Conservation (phyloP, 2,113 vertebrate species). For the Heloderma charlesbogerti region DNA sequence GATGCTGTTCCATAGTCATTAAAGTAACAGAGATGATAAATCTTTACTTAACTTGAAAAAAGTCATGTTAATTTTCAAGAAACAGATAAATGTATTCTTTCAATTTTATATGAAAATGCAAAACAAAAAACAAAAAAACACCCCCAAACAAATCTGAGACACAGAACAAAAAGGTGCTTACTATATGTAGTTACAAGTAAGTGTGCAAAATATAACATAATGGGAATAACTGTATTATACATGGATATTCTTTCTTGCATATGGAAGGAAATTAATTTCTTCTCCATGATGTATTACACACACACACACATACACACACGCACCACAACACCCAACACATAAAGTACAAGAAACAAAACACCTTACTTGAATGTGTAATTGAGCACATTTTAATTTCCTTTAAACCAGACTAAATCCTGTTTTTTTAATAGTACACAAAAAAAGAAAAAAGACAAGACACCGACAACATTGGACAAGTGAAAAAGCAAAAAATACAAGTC, state of each 20-base stretch:
- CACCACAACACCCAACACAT: conserved; percentile 71
- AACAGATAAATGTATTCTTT: conserved; percentile 17
- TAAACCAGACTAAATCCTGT: conserved; percentile 72
- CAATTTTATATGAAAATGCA: conserved; percentile 48
- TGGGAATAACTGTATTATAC: conserved; percentile 52
- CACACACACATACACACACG: conserved; percentile 1
- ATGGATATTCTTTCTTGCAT: conserved; percentile 56
- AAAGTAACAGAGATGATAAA: conserved; percentile 52
- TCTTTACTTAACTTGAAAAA: conserved; percentile 50
- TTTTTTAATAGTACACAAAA: conserved; percentile 61
- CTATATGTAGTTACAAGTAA: conserved; percentile 66
- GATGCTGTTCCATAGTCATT: conserved; percentile 58
- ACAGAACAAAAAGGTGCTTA: conserved; percentile 64
- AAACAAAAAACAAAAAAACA: conserved; percentile 46
- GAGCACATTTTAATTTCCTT: conserved; percentile 72
- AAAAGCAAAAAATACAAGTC: conserved; percentile 78
- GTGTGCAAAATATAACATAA: conserved; percentile 75
- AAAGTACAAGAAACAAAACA: conserved; percentile 69
- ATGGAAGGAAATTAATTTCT: conserved; percentile 49
- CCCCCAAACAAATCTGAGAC: conserved; percentile 65
- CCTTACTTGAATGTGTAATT: conserved; percentile 55
- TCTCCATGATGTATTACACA: conserved; percentile 64
- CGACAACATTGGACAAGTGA: conserved; percentile 81
- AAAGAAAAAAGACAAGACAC: conserved; percentile 68
- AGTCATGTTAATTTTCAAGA: conserved; percentile 30